Conservation (phyloP, 2,888 invertebrate genomes). For the Cerastis leucographa region DNA sequence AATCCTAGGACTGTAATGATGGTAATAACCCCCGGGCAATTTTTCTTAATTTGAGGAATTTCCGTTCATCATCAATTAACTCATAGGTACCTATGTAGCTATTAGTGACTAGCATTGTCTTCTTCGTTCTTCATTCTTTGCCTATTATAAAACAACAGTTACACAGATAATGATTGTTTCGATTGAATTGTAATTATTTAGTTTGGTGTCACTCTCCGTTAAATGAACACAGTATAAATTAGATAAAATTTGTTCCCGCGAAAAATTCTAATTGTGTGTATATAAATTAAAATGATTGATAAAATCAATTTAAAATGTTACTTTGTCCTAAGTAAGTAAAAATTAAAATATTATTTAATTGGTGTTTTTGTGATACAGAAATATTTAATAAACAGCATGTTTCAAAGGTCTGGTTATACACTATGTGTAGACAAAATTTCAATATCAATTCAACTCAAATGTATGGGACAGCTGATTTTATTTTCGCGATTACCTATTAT, state of each 20-base stretch:
- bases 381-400: background rate
- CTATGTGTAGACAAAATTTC: too few relatives aligned
- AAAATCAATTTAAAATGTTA: conserved; percentile 17
- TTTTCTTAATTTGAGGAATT: conserved; percentile 39
- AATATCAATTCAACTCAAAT: background rate
- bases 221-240: conserved; percentile 11
- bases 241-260: background rate
- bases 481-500: background rate
- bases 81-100: background rate
- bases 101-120: conserved; percentile 1
- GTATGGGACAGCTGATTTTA: background rate
- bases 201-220: background rate
- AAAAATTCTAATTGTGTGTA: conserved; percentile 9
- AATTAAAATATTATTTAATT: background rate
- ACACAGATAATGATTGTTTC: conserved; percentile 10
- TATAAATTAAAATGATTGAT: conserved; percentile 14
- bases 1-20: background rate
- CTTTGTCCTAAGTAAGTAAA: conserved; percentile 42
- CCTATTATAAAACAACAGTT: background rate
- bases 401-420: background rate
- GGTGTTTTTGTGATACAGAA: background rate
- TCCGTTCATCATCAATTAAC: conserved; percentile 32
- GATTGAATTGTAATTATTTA: conserved; percentile 9
- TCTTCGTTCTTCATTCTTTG: too few relatives aligned
- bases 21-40: conserved; percentile 1